These are phyloP conservation scores for Diloba caeruleocephala DNA, from an alignment of 2,888 invertebrate genomes.

Conservation along the genomic window DNA sequence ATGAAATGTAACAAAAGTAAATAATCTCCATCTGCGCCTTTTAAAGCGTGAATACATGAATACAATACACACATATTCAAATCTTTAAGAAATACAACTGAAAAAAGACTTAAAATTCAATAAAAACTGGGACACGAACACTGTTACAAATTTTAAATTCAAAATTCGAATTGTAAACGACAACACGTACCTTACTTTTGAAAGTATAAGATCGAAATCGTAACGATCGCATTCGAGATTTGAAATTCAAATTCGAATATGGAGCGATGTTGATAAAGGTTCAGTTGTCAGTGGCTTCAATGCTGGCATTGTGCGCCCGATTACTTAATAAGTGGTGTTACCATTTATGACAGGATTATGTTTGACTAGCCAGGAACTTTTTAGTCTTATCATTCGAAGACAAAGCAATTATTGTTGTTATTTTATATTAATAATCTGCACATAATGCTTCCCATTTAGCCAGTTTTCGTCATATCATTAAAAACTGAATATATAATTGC, in stretches of 20 bases:
- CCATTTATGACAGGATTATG: slow-evolving; percentile 12
- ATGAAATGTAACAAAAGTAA: slow-evolving; percentile 8
- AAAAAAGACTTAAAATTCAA: slow-evolving; percentile 44
- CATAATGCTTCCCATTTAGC: too few relatives aligned
- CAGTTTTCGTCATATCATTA: too few relatives aligned
- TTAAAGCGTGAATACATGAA: slow-evolving; percentile 35
- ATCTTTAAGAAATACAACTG: slow-evolving; percentile 10
- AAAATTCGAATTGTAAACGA: slow-evolving; percentile 22
- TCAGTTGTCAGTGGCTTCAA: slow-evolving; percentile 37
- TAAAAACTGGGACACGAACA: slow-evolving; percentile 42
- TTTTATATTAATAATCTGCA: too few relatives aligned
- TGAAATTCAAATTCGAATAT: slow-evolving; percentile 56
- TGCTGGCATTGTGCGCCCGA: slow-evolving; percentile 35
- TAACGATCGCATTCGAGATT: slow-evolving; percentile 36
- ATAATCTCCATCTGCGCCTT: slow-evolving; percentile 30
- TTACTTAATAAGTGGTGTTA: slow-evolving; percentile 38
- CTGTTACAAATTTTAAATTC: slow-evolving; percentile 37
- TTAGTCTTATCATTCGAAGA: too few relatives aligned
- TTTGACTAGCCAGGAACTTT: not conserved
- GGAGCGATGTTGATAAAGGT: slow-evolving; percentile 54
- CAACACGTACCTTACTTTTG: slow-evolving; percentile 24
- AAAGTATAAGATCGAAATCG: slow-evolving; percentile 43
- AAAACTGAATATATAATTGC: too few relatives aligned
- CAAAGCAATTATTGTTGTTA: too few relatives aligned
- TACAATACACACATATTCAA: slow-evolving; percentile 19